phyloP scores from a whole-genome alignment of 2,888 invertebrate genomes.

The Drosophila anceps region DNA sequence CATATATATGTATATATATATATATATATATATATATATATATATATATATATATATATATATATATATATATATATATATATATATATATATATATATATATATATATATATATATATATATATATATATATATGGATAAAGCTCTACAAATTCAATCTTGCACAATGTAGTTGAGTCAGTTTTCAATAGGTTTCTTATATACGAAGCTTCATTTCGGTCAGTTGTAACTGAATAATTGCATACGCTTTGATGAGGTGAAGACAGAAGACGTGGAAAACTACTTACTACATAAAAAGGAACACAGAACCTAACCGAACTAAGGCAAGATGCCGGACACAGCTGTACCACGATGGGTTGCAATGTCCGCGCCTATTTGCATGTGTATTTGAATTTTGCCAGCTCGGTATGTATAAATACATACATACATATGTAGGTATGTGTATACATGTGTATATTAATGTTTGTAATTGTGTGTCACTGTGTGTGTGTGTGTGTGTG shows the following conservation, averaged over 20 bases:
- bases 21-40: no score
- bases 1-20: no score
- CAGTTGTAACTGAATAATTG: slow-evolving; percentile 47
- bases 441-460: slow-evolving; percentile 7
- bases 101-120: no score
- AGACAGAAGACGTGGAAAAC: slow-evolving; percentile 22
- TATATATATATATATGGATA: no score
- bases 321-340: slow-evolving; percentile 63
- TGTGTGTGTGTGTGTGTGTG: slow-evolving; percentile 29
- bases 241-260: slow-evolving; percentile 35
- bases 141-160: background rate
- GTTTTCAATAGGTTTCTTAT: background rate
- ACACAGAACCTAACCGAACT: slow-evolving; percentile 32
- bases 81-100: no score
- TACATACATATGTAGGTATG: slow-evolving; percentile 14
- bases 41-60: no score
- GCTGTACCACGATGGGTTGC: slow-evolving; percentile 45
- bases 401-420: slow-evolving; percentile 12
- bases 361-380: slow-evolving; percentile 53
- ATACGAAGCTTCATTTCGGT: slow-evolving; percentile 14
- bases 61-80: no score
- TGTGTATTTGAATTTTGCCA: slow-evolving; percentile 55
- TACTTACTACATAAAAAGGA: slow-evolving; percentile 38
- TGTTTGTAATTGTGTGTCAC: slow-evolving; percentile 25
- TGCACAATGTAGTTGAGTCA: background rate